A percentile compares a stretch with the other conserved stretches of the same genome.
phyloP scores from a whole-genome alignment of 1,140 invertebrate species.

The Callitettix versicolor region DNA sequence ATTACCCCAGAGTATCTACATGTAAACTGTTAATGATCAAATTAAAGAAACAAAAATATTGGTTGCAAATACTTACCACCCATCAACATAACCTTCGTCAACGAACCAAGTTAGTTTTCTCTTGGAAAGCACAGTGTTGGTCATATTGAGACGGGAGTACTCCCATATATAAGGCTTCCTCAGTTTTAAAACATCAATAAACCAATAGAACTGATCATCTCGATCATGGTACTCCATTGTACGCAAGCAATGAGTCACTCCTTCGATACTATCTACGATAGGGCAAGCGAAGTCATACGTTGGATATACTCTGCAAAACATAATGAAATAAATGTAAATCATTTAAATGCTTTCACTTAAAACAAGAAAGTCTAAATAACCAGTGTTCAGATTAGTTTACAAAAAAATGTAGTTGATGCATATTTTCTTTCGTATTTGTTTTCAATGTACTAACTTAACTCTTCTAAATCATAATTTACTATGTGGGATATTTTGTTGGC shows the following conservation, averaged over 20 bases:
- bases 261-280: slow-evolving; percentile 94
- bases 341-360: too few species aligned
- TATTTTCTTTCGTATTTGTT: background rate
- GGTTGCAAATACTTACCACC: slow-evolving; percentile 58
- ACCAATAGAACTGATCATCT: slow-evolving; percentile 97
- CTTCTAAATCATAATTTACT: too few species aligned
- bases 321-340: too few species aligned
- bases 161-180: slow-evolving; percentile 91
- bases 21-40: too few species aligned
- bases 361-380: too few species aligned
- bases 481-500: too few species aligned
- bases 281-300: slow-evolving; percentile 99
- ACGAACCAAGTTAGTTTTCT: slow-evolving; percentile 97
- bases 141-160: slow-evolving; percentile 89
- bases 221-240: slow-evolving; percentile 98
- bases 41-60: background rate
- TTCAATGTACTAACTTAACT: too few species aligned
- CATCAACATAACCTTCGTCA: slow-evolving; percentile 82
- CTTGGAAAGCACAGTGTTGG: slow-evolving; percentile 95
- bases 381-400: too few species aligned
- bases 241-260: slow-evolving; percentile 91
- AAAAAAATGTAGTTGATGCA: too few species aligned
- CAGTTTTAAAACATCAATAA: slow-evolving; percentile 75
- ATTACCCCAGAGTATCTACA: too few species aligned
- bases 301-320: slow-evolving; percentile 80